Conservation (phyloP, 2,797 vertebrate species). For the Ambastaia sidthimunki region DNA sequence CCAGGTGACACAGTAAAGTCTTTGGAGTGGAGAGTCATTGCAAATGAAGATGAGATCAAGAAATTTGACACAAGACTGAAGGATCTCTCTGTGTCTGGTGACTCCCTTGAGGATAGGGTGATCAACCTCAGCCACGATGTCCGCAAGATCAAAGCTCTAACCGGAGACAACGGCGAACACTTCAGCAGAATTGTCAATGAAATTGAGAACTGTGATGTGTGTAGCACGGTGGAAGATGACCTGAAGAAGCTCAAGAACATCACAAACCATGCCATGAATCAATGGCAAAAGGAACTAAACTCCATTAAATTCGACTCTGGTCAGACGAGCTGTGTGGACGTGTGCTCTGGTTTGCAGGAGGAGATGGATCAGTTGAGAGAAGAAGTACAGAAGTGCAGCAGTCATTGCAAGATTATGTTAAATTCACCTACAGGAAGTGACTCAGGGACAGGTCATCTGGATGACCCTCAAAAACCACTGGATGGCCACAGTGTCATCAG, state of each 20-base stretch:
- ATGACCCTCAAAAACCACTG: slow-evolving; percentile 78
- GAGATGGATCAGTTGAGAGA: slow-evolving; percentile 72
- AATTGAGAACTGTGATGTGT: slow-evolving; percentile 76
- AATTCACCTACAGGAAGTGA: slow-evolving; percentile 54
- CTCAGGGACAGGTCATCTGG: slow-evolving; percentile 50
- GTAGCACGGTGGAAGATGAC: slow-evolving; percentile 73
- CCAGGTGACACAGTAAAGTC: slow-evolving; percentile 74
- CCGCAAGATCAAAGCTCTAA: slow-evolving; percentile 75
- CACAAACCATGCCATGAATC: slow-evolving; percentile 73
- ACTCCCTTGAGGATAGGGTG: slow-evolving; percentile 76
- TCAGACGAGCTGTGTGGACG: slow-evolving; percentile 67
- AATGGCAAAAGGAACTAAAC: slow-evolving; percentile 70
- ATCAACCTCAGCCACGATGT: slow-evolving; percentile 76
- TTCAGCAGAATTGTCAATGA: slow-evolving; percentile 78
- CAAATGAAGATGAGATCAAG: slow-evolving; percentile 79
- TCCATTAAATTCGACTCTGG: slow-evolving; percentile 65
- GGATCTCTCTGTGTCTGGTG: slow-evolving; percentile 79
- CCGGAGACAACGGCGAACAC: slow-evolving; percentile 74
- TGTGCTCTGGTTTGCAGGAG: slow-evolving; percentile 73
- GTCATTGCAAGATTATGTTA: slow-evolving; percentile 64
- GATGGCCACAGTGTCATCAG: slow-evolving; percentile 89
- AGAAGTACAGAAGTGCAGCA: slow-evolving; percentile 71
- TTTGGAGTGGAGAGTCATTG: slow-evolving; percentile 83
- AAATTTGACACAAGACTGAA: slow-evolving; percentile 78
- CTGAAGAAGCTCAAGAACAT: slow-evolving; percentile 75